Evolutionary conservation across 2,888 invertebrate species (phyloP).

Genomic region (Meteorus colon): DNA sequence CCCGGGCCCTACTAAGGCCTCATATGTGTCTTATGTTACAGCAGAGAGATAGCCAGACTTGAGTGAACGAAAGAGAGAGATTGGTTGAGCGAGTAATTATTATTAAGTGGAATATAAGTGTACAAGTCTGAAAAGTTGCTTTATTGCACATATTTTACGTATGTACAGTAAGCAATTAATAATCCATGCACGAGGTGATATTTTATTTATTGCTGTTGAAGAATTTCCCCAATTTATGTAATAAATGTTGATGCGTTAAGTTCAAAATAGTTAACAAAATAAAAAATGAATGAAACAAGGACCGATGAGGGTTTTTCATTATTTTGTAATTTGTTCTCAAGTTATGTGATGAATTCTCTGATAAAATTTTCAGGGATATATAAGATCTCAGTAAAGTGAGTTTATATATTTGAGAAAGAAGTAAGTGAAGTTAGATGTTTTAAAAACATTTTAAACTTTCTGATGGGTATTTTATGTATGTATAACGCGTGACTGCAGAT

Average conservation of each 20-base stretch:
- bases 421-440: too few species aligned
- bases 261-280: neutral
- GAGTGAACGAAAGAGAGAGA: slow-evolving; percentile 28
- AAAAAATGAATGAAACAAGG: neutral
- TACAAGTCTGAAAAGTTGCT: slow-evolving; percentile 50
- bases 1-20: slow-evolving; percentile 29
- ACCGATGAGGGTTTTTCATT: neutral
- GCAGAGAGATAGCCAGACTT: slow-evolving; percentile 14
- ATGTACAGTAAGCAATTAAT: neutral
- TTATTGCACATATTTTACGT: slow-evolving; percentile 22
- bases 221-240: neutral
- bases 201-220: slow-evolving; percentile 1
- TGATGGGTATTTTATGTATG: too few species aligned
- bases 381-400: neutral
- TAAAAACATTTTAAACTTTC: too few species aligned
- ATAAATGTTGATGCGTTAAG: neutral
- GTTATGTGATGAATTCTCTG: neutral
- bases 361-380: neutral
- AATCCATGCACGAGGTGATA: neutral
- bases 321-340: neutral
- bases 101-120: slow-evolving; percentile 60
- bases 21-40: slow-evolving; percentile 25
- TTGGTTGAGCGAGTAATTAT: slow-evolving; percentile 55
- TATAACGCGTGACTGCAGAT: too few species aligned
- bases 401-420: neutral